Percentiles rank a stretch among this genome's conserved stretches.
phyloP scores from a whole-genome alignment of 2,797 vertebrate species.

The Sebastolobus altivelis region DNA sequence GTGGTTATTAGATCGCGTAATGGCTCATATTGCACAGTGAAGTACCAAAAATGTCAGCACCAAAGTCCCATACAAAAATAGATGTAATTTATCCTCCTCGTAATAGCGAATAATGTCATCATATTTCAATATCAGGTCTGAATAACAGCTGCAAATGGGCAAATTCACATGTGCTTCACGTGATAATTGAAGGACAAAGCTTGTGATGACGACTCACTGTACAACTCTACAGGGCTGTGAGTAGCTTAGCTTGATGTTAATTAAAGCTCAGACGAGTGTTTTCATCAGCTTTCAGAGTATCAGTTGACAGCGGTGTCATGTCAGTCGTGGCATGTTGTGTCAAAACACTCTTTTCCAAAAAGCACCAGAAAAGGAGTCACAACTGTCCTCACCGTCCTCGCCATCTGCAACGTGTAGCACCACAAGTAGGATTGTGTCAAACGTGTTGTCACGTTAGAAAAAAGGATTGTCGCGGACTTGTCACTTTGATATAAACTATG shows the following conservation, averaged over 20 bases:
- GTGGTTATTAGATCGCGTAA: constrained; percentile 29
- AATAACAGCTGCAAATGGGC: constrained; percentile 39
- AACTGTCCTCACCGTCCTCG: constrained; percentile 15
- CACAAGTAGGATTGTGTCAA: constrained; percentile 46
- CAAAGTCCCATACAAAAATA: constrained; percentile 9
- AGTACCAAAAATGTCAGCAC: background rate
- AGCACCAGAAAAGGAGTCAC: constrained; percentile 27
- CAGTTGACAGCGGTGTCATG: constrained; percentile 39
- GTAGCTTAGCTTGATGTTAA: constrained; percentile 43
- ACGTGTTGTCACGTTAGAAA: constrained; percentile 23
- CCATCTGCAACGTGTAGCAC: constrained; percentile 29
- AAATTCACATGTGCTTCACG: constrained; percentile 42
- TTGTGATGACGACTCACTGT: constrained; percentile 33
- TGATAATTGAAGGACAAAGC: constrained; percentile 45
- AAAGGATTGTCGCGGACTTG: constrained; percentile 4
- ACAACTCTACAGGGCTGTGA: constrained; percentile 32
- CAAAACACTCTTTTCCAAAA: constrained; percentile 38
- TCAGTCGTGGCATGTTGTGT: constrained; percentile 21
- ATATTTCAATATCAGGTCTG: constrained; percentile 39
- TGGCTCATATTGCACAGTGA: constrained; percentile 13
- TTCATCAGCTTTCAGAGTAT: constrained; percentile 48
- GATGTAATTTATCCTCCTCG: constrained; percentile 16
- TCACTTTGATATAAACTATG: background rate
- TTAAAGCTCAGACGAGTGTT: constrained; percentile 58
- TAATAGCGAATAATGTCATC: constrained; percentile 27